Percentiles rank a stretch among this genome's conserved stretches.
Conservation (phyloP, 2,797 vertebrate species). For the Phalloptychus januarius region DNA sequence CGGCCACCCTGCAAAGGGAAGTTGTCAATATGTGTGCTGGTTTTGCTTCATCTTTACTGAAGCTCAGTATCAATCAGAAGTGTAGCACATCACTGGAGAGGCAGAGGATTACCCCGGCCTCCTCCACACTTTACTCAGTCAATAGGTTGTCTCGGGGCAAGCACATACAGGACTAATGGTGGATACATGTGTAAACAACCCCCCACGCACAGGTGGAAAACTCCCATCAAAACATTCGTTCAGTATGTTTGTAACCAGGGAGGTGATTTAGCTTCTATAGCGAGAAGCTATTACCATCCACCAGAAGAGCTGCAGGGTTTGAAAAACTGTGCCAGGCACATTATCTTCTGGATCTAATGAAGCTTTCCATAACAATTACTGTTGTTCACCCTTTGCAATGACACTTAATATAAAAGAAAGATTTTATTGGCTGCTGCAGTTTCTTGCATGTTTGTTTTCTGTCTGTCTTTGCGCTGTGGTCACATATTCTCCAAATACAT, state of each 20-base stretch:
- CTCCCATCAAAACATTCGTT: slow-evolving; percentile 34
- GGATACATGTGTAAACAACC: slow-evolving; percentile 28
- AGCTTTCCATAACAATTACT: not conserved
- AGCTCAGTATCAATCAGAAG: slow-evolving; percentile 29
- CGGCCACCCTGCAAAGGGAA: slow-evolving; percentile 36
- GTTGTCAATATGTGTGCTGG: slow-evolving; percentile 50
- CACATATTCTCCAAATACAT: not conserved
- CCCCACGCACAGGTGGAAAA: slow-evolving; percentile 17
- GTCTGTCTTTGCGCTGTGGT: not conserved
- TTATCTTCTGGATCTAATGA: not conserved
- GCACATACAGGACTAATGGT: slow-evolving; percentile 32
- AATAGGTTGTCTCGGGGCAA: slow-evolving; percentile 30
- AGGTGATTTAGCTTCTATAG: not conserved
- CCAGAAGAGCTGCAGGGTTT: not conserved
- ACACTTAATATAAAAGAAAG: not conserved
- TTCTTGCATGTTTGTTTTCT: not conserved
- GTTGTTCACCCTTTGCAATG: not conserved
- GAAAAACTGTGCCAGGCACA: not conserved
- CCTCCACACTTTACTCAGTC: slow-evolving; percentile 9
- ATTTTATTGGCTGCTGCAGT: not conserved
- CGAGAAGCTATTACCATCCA: not conserved
- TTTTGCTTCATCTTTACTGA: slow-evolving; percentile 59
- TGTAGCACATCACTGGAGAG: slow-evolving; percentile 31
- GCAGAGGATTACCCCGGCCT: slow-evolving; percentile 19
- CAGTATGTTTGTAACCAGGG: slow-evolving; percentile 12